Evolutionary conservation across 2,888 invertebrate genomes (phyloP).

Genomic region (Molanna angustata): DNA sequence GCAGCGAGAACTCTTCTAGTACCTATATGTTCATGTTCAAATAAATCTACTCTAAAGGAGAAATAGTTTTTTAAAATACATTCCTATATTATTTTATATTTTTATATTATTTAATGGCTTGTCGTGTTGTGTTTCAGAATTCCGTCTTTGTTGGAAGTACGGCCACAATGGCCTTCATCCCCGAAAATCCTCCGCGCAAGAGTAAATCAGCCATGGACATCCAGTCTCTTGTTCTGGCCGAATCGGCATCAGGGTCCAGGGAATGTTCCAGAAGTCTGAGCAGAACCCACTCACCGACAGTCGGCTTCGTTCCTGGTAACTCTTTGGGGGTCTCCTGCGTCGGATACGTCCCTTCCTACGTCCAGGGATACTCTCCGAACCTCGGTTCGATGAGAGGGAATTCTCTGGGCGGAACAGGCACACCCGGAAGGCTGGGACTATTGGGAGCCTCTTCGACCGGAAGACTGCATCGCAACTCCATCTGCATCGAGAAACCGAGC

Average conservation of each 20-base stretch:
- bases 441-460: constrained; percentile 20
- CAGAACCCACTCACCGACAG: constrained; percentile 28
- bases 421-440: constrained; percentile 21
- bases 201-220: constrained; percentile 83
- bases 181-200: constrained; percentile 68
- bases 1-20: too few relatives aligned
- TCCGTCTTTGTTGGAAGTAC: constrained; percentile 81
- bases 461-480: constrained; percentile 29
- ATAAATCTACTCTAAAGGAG: too few relatives aligned
- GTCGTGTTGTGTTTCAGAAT: too few relatives aligned
- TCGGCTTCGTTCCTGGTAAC: constrained; percentile 30
- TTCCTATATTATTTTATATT: too few relatives aligned
- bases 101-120: too few relatives aligned
- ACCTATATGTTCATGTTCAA: too few relatives aligned
- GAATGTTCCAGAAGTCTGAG: constrained; percentile 15
- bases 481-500: constrained; percentile 29
- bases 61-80: too few relatives aligned
- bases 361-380: constrained; percentile 21
- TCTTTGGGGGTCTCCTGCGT: constrained; percentile 29
- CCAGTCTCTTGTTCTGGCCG: constrained; percentile 43
- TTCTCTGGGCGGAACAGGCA: constrained; percentile 26
- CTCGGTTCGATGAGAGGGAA: constrained; percentile 20
- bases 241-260: constrained; percentile 19
- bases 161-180: constrained; percentile 63
- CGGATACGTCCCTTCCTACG: constrained; percentile 16